These are phyloP conservation scores for Diloba caeruleocephala DNA, from an alignment of 2,888 invertebrate genomes.

Conservation along the genomic window DNA sequence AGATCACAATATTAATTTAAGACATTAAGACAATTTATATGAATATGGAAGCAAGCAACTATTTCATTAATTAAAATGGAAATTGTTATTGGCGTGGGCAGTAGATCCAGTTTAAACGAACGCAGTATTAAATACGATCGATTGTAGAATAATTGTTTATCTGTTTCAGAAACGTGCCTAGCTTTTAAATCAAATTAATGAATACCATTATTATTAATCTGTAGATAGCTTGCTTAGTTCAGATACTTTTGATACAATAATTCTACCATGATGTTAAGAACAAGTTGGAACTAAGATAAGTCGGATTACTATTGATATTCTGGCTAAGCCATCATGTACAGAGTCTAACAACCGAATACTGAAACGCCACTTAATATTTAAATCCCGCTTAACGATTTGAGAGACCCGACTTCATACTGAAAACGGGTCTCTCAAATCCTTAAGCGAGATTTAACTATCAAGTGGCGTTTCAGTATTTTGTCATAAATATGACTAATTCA, in stretches of 20 bases:
- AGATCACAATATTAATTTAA: slow-evolving; percentile 58
- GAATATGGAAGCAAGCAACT: slow-evolving; percentile 62
- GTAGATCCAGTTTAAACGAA: slow-evolving; percentile 68
- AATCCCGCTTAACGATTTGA: too few species aligned
- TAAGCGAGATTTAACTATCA: too few species aligned
- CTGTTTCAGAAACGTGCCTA: slow-evolving; percentile 58
- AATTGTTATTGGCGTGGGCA: slow-evolving; percentile 73
- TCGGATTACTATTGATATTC: too few species aligned
- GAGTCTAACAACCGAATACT: too few species aligned
- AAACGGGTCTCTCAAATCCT: too few species aligned
- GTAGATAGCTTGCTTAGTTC: slow-evolving; percentile 23
- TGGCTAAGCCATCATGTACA: too few species aligned
- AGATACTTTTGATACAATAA: slow-evolving; percentile 40
- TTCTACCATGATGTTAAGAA: too few species aligned
- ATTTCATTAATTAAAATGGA: slow-evolving; percentile 75
- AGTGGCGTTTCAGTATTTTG: too few species aligned
- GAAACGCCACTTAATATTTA: too few species aligned
- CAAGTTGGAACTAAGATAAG: too few species aligned
- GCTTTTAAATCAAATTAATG: slow-evolving; percentile 57
- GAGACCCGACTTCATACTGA: too few species aligned
- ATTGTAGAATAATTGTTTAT: slow-evolving; percentile 65
- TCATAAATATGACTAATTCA: too few species aligned
- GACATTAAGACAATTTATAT: slow-evolving; percentile 58
- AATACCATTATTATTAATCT: slow-evolving; percentile 38
- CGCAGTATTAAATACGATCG: slow-evolving; percentile 64